Evolutionary conservation across 2,888 invertebrate genomes (phyloP).

Genomic region (Hyles lineata): DNA sequence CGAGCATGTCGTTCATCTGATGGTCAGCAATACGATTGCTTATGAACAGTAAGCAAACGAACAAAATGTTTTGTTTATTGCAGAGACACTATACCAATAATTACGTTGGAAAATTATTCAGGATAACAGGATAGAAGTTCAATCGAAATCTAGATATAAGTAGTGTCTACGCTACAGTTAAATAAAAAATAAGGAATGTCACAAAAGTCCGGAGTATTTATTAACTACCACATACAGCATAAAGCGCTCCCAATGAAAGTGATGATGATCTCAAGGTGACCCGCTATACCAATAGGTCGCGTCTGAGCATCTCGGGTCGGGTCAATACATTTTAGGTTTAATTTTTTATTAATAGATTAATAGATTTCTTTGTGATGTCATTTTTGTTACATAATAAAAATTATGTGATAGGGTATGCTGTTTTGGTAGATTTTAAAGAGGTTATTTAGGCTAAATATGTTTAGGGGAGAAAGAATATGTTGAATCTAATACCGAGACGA

Average conservation of each 20-base stretch:
- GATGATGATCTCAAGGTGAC: constrained; percentile 50
- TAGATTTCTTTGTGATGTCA: constrained; percentile 9
- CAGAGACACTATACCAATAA: no score
- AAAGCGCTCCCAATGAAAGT: constrained; percentile 47
- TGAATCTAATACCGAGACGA: no score
- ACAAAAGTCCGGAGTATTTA: not conserved
- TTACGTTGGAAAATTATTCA: no score
- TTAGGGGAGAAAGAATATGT: no score
- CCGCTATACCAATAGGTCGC: constrained; percentile 38
- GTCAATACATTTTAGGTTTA: constrained; percentile 26
- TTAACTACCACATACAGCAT: constrained; percentile 32
- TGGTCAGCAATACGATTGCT: no score
- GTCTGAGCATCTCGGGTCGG: constrained; percentile 30
- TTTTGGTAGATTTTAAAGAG: not conserved
- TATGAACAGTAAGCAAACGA: no score
- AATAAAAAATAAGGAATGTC: not conserved
- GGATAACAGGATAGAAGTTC: no score
- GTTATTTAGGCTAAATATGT: no score
- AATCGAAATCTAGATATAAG: no score
- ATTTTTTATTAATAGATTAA: constrained; percentile 25
- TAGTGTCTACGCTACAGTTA: not conserved
- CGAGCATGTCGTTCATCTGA: no score
- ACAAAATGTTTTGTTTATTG: no score
- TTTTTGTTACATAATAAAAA: not conserved
- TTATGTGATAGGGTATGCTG: not conserved